These are phyloP conservation scores for Trachelipus rathkii DNA, from an alignment of 1,140 invertebrate species.

Conservation along the genomic window DNA sequence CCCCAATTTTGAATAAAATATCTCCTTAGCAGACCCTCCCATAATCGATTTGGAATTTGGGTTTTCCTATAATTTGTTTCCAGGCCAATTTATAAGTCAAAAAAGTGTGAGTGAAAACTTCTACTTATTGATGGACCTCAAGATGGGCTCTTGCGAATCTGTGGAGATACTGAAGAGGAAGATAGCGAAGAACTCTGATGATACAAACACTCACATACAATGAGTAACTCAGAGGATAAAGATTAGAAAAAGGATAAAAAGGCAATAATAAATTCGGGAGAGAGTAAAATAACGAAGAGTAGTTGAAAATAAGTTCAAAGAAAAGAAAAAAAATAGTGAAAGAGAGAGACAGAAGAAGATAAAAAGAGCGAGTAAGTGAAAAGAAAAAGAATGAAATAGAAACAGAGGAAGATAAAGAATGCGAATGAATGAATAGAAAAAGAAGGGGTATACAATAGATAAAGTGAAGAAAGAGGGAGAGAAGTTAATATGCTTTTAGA, in stretches of 20 bases:
- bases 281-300: no score
- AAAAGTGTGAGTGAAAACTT: constrained; percentile 1
- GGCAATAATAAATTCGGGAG: no score
- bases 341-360: no score
- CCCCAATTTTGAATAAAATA: constrained; percentile 11
- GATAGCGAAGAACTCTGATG: not conserved
- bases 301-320: no score
- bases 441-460: no score
- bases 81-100: constrained; percentile 6
- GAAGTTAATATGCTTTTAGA: no score
- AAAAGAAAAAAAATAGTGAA: no score
- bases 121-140: not conserved
- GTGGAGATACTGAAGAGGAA: not conserved
- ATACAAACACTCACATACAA: not conserved
- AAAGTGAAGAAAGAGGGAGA: no score
- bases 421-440: no score
- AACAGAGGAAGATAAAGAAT: no score
- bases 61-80: constrained; percentile 13
- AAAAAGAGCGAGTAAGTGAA: no score
- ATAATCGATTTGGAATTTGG: constrained; percentile 9
- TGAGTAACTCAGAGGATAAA: not conserved
- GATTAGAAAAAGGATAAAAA: not conserved
- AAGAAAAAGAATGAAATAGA: no score
- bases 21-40: constrained; percentile 8
- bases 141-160: not conserved